phyloP scores from a whole-genome alignment of 2,888 invertebrate species.

The Nineta flava region DNA sequence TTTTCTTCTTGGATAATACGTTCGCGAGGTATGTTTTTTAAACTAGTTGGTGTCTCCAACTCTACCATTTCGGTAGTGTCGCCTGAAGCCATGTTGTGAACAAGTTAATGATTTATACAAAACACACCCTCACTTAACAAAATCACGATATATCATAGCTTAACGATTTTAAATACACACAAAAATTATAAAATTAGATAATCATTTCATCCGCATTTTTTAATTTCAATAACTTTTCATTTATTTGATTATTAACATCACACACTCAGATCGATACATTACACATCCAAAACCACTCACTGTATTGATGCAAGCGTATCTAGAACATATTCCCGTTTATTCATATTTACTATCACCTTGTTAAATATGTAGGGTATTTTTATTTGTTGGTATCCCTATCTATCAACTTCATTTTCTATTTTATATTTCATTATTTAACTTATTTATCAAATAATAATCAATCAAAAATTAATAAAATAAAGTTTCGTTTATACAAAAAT shows the following conservation, averaged over 20 bases:
- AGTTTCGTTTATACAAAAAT: no score
- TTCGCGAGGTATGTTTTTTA: slow-evolving; percentile 33
- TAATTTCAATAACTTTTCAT: background rate
- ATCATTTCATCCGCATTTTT: background rate
- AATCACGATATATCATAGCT: slow-evolving; percentile 4
- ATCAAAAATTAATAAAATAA: no score
- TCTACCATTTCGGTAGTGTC: slow-evolving; percentile 67
- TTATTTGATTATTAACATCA: background rate
- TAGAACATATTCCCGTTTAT: slow-evolving; percentile 3
- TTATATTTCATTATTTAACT: no score
- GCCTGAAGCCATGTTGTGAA: slow-evolving; percentile 61
- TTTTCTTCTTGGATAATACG: slow-evolving; percentile 23
- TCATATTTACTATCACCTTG: background rate
- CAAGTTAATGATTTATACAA: slow-evolving; percentile 4
- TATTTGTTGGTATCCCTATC: background rate
- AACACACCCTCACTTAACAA: slow-evolving; percentile 4
- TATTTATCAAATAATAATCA: no score
- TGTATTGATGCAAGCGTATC: slow-evolving; percentile 1
- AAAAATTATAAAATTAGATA: background rate
- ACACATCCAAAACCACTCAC: background rate
- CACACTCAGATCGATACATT: slow-evolving; percentile 1
- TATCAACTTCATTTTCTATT: no score
- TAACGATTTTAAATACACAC: background rate
- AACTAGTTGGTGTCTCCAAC: slow-evolving; percentile 44
- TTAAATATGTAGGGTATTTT: background rate